These are phyloP conservation scores for Sebastes matsubarae DNA, from an alignment of 2,797 vertebrate species.

Conservation along the genomic window DNA sequence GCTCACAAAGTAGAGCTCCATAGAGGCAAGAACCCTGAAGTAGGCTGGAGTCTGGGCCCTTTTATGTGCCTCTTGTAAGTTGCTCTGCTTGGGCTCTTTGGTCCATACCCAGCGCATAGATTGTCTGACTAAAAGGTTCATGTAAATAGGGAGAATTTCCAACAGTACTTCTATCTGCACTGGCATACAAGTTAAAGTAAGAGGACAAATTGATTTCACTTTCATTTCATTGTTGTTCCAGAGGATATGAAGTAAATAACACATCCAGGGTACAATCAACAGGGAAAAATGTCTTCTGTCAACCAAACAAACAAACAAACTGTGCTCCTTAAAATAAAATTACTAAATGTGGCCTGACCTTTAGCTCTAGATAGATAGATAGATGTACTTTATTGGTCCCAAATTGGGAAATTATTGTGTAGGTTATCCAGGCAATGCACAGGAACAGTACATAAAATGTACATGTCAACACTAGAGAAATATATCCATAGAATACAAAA, in stretches of 20 bases:
- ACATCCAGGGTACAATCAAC: slow-evolving; percentile 6
- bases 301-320: slow-evolving; percentile 27
- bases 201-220: slow-evolving; percentile 22
- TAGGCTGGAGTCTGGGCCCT: slow-evolving; percentile 18
- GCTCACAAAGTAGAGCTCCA: slow-evolving; percentile 45
- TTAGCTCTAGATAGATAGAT: background rate
- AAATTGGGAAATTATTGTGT: too few relatives aligned
- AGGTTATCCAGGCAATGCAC: too few relatives aligned
- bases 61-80: slow-evolving; percentile 37
- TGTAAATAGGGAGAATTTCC: slow-evolving; percentile 16
- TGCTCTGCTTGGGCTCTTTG: slow-evolving; percentile 26
- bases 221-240: slow-evolving; percentile 19
- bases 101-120: background rate
- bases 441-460: too few relatives aligned
- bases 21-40: slow-evolving; percentile 19
- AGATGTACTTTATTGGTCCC: too few relatives aligned
- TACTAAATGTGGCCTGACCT: background rate
- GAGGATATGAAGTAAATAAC: slow-evolving; percentile 27
- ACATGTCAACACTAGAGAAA: too few relatives aligned
- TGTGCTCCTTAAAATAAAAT: background rate
- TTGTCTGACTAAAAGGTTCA: slow-evolving; percentile 9
- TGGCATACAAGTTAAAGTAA: background rate
- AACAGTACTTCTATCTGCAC: slow-evolving; percentile 2
- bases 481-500: too few relatives aligned
- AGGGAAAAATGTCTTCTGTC: background rate